Evolutionary conservation across 1,140 invertebrate species (phyloP), one percentile per base, ranked within the genome.

Genomic region (Drosophila sp.): DNA sequence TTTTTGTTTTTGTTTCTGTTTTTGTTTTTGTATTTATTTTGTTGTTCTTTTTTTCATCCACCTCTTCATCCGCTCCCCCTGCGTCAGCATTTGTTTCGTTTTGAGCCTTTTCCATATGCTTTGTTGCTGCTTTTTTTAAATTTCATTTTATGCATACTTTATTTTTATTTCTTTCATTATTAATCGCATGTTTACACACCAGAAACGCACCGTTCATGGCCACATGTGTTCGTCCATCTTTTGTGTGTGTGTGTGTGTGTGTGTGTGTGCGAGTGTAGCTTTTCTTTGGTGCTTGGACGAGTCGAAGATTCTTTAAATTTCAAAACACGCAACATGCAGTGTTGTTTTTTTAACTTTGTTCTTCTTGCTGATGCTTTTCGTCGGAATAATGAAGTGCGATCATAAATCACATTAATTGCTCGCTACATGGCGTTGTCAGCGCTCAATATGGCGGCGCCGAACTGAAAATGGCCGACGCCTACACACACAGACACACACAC

Each of bases 381-480:
- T 21, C 40, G 18, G 61, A 3, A 75, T 75, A 86, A 84, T 80
- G 74, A 86, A 84, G 77, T 84, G 74, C 46, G 81, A 78, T 84
- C 62, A 83, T 84, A 84, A 84, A 86, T 84, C 81, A 86, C 81
- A 78, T 84, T 80, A 86, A 84, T 84, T 84, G 81, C 81, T 62
- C 62, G 61, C 79, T 81, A 78, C 79, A 78, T 82, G 79, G 64
- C 70, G 56, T 56, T 77, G 59, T 64, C 76, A 72, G 43, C 65
- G 45, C 80, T 84, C 76, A 84, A 76, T 76, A 83, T 76, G 72
- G 80, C 65, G 61, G 62, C 71, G 61, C 45, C 69, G 75, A 75
- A 82, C 50, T 45, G 13, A 57, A 76, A 57, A 75, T 51, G 71
- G 21, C 48, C 14, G 45, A n/a, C 74, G n/a, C n/a, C 67, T 38